These are phyloP conservation scores for Semicossyphus pulcher DNA, from an alignment of 2,113 vertebrate genomes.

Conservation along the genomic window DNA sequence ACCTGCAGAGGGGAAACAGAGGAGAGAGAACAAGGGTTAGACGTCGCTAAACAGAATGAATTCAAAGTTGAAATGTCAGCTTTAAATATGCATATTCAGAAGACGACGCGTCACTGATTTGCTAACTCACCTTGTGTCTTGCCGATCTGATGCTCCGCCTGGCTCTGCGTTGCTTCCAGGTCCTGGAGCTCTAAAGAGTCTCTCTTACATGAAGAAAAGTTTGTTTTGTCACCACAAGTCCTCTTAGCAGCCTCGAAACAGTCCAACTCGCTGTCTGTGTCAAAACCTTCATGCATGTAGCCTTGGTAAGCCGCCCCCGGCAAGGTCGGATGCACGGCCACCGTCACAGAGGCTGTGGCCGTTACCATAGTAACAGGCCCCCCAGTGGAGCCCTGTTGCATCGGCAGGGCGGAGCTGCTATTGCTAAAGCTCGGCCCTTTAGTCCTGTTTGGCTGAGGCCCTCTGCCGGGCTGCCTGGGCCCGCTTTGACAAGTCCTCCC, in stretches of 20 bases:
- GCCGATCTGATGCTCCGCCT: slow-evolving; percentile 67
- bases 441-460: slow-evolving; percentile 85
- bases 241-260: slow-evolving; percentile 81
- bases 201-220: slow-evolving; percentile 76
- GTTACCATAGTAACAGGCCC: slow-evolving; percentile 86
- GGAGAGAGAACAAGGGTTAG: slow-evolving; percentile 35
- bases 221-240: slow-evolving; percentile 76
- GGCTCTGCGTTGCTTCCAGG: slow-evolving; percentile 79
- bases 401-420: slow-evolving; percentile 52
- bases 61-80: not conserved
- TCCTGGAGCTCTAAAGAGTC: slow-evolving; percentile 88
- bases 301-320: slow-evolving; percentile 88
- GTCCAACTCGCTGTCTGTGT: slow-evolving; percentile 83
- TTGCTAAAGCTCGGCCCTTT: slow-evolving; percentile 79
- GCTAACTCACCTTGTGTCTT: slow-evolving; percentile 78
- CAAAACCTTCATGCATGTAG: slow-evolving; percentile 88
- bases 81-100: not conserved
- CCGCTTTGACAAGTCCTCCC: slow-evolving; percentile 79
- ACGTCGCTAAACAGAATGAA: not conserved
- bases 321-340: slow-evolving; percentile 91
- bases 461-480: slow-evolving; percentile 73
- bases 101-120: too few species aligned
- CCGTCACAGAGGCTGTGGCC: slow-evolving; percentile 93
- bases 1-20: slow-evolving; percentile 68
- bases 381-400: slow-evolving; percentile 42